A percentile compares a stretch with the other conserved stretches of the same genome.
Evolutionary conservation across 2,797 vertebrate species (phyloP).

Genomic region (Ptychadena robeensis): DNA sequence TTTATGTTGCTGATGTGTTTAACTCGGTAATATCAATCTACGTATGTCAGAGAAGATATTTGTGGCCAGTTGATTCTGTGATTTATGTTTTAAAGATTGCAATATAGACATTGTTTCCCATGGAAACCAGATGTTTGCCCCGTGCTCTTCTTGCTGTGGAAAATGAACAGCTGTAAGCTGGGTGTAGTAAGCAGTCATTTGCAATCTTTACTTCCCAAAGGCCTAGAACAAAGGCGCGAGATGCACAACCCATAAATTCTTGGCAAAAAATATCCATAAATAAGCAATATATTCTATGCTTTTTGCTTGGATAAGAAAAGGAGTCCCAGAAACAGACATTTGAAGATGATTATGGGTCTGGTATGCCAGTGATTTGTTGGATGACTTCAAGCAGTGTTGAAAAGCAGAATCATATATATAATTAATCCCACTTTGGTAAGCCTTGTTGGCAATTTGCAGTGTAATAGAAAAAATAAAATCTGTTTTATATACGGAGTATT

Average conservation of each 20-base stretch:
- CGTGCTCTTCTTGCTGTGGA: not conserved
- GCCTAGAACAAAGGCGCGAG: not conserved
- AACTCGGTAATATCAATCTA: no score
- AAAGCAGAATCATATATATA: constrained; percentile 9
- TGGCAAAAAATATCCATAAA: constrained; percentile 1
- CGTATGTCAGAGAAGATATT: not conserved
- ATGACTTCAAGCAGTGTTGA: constrained; percentile 11
- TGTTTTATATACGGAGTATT: not conserved
- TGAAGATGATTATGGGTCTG: constrained; percentile 18
- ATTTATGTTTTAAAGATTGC: not conserved
- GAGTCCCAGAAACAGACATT: not conserved
- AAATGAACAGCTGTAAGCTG: not conserved
- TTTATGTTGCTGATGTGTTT: no score
- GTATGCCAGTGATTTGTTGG: constrained; percentile 6
- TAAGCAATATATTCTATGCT: not conserved
- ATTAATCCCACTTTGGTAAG: constrained; percentile 9
- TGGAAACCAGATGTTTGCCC: not conserved
- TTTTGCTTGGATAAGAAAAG: constrained; percentile 3
- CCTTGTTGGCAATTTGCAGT: constrained; percentile 7
- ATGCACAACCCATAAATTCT: not conserved
- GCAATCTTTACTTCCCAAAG: not conserved
- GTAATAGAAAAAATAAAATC: not conserved
- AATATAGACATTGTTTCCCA: not conserved
- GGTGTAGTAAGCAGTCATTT: not conserved
- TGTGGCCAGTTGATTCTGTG: not conserved